Conservation (phyloP, 2,113 vertebrate genomes). For the Tichodroma muraria region DNA sequence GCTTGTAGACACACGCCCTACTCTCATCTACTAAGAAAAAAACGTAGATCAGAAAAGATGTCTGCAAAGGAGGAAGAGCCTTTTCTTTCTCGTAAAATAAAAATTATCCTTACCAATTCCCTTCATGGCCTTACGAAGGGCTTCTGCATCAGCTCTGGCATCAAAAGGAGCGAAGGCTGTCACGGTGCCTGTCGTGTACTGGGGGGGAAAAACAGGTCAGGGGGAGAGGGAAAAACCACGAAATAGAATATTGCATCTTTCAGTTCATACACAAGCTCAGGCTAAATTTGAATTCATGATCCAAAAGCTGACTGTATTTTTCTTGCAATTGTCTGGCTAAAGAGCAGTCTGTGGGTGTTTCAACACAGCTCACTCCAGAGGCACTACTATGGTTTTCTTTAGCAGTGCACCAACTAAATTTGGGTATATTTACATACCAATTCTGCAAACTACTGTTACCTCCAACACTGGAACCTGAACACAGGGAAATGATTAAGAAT, state of each 20-base stretch:
- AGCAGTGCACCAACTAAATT: background rate
- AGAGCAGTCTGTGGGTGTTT: background rate
- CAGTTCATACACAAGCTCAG: background rate
- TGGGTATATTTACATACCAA: background rate
- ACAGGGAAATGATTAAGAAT: background rate
- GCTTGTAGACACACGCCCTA: background rate
- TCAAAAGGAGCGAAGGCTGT: constrained; percentile 82
- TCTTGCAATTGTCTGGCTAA: background rate
- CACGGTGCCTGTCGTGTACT: constrained; percentile 81
- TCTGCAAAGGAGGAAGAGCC: background rate
- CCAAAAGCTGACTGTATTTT: background rate
- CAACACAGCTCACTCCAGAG: background rate
- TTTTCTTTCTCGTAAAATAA: background rate
- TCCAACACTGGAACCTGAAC: background rate
- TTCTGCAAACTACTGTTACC: background rate
- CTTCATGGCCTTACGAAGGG: constrained; percentile 93
- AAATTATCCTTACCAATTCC: constrained; percentile 82
- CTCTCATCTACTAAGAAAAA: background rate
- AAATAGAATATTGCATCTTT: background rate
- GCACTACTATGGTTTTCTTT: background rate
- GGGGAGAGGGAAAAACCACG: background rate
- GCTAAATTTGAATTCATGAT: background rate
- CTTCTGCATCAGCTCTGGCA: constrained; percentile 85
- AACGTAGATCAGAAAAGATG: background rate
- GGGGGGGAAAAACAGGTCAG: fast-evolving